Conservation (phyloP, 1,140 invertebrate species). For the Pseudomyrmex sp. region DNA sequence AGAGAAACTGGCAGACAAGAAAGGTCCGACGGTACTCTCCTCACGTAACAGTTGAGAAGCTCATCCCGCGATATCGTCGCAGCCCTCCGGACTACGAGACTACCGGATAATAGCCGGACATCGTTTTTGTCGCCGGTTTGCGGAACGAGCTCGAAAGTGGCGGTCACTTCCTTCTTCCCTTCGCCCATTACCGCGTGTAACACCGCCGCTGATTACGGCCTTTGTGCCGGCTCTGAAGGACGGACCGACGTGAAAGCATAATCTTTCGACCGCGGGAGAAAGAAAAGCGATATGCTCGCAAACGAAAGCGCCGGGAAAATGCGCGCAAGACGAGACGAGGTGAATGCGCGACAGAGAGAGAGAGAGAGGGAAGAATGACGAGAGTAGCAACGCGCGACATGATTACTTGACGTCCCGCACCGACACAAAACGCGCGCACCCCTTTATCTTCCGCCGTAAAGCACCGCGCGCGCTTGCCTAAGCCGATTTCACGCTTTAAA, state of each 20-base stretch:
- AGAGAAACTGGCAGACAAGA: conserved; percentile 50
- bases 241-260: conserved; percentile 3
- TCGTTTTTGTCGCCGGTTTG: conserved; percentile 73
- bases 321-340: conserved; percentile 19
- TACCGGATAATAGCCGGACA: conserved; percentile 64
- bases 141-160: conserved; percentile 66
- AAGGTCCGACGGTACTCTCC: conserved; percentile 70
- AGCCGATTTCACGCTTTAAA: conserved; percentile 69
- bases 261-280: conserved; percentile 39
- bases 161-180: conserved; percentile 39
- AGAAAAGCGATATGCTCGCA: neutral
- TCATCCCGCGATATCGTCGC: conserved; percentile 72
- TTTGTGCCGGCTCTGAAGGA: conserved; percentile 35
- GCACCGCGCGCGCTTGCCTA: conserved; percentile 45
- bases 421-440: conserved; percentile 56
- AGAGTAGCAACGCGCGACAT: conserved; percentile 50
- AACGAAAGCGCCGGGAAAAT: conserved; percentile 29
- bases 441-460: conserved; percentile 65
- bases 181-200: conserved; percentile 47
- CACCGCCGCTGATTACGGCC: conserved; percentile 58
- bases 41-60: conserved; percentile 75
- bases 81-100: conserved; percentile 30
- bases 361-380: conserved; percentile 38
- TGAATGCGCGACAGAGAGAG: conserved; percentile 2
- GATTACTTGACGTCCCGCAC: conserved; percentile 63